phyloP scores from a whole-genome alignment of 1,140 invertebrate species.

The Diabrotica virgifera region DNA sequence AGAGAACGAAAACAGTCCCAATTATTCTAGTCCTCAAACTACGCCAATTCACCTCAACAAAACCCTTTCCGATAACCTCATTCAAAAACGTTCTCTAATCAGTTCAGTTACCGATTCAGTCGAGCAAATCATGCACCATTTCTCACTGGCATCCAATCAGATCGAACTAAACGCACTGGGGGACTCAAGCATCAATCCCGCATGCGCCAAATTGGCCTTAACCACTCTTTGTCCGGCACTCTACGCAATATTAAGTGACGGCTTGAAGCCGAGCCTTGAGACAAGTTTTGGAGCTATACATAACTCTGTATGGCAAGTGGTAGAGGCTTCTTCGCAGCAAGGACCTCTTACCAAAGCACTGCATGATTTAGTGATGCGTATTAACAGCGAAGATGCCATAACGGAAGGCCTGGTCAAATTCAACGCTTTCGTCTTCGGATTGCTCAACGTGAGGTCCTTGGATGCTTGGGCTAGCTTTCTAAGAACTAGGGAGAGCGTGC shows the following conservation, averaged over 20 bases:
- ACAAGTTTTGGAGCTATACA: conserved; percentile 83
- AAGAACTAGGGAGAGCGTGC: conserved; percentile 73
- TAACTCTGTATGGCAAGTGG: conserved; percentile 86
- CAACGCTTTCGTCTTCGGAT: conserved; percentile 84
- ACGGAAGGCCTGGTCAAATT: conserved; percentile 84
- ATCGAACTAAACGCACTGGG: conserved; percentile 55
- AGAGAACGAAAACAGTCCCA: conserved; percentile 58
- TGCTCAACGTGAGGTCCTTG: conserved; percentile 78
- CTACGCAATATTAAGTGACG: conserved; percentile 79
- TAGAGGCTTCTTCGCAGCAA: conserved; percentile 85
- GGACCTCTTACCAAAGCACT: conserved; percentile 80
- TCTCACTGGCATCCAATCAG: conserved; percentile 55
- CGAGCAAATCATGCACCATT: conserved; percentile 61
- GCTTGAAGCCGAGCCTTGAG: conserved; percentile 73
- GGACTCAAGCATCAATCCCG: conserved; percentile 56
- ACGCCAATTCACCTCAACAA: conserved; percentile 42
- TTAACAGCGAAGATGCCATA: conserved; percentile 80
- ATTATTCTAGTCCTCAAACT: conserved; percentile 54
- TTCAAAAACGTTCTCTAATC: conserved; percentile 52
- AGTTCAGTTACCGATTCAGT: conserved; percentile 65
- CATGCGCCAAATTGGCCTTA: conserved; percentile 67
- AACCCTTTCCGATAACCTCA: conserved; percentile 45
- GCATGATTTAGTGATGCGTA: conserved; percentile 79
- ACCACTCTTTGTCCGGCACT: conserved; percentile 78
- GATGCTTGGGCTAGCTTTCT: conserved; percentile 85